Conservation (phyloP, 2,797 vertebrate species). For the Tarsius wallacei region DNA sequence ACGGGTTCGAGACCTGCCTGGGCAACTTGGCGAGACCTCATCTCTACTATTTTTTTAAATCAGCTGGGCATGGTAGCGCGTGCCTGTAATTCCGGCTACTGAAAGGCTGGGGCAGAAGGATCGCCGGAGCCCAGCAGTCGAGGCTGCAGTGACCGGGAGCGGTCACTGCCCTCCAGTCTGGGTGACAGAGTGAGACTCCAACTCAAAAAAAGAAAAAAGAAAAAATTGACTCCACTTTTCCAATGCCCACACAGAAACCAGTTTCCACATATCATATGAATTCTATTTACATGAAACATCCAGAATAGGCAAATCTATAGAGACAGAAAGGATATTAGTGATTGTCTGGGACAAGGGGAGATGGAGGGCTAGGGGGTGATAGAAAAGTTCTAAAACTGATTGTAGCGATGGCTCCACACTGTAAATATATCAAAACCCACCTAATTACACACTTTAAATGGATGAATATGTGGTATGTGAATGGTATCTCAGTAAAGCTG, state of each 20-base stretch:
- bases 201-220: no score
- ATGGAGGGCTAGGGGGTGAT: neutral
- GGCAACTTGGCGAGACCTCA: no score
- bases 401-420: neutral
- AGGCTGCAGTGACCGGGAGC: no score
- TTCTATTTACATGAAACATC: slow-evolving; percentile 47
- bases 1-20: no score
- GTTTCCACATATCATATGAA: slow-evolving; percentile 46
- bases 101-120: no score
- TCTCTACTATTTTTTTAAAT: no score
- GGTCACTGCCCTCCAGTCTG: no score
- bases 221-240: no score
- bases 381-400: slow-evolving; percentile 16
- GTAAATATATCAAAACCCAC: neutral
- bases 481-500: slow-evolving; percentile 18
- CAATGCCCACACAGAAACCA: slow-evolving; percentile 13
- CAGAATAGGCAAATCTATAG: slow-evolving; percentile 24
- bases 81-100: no score
- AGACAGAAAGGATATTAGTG: neutral
- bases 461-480: neutral
- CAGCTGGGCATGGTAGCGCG: no score
- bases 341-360: neutral
- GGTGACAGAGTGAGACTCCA: no score
- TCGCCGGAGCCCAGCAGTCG: no score
- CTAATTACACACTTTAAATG: neutral